Base-by-base conservation (phyloP, 2,113 vertebrate genomes). In the Bufo bufo region DNA sequence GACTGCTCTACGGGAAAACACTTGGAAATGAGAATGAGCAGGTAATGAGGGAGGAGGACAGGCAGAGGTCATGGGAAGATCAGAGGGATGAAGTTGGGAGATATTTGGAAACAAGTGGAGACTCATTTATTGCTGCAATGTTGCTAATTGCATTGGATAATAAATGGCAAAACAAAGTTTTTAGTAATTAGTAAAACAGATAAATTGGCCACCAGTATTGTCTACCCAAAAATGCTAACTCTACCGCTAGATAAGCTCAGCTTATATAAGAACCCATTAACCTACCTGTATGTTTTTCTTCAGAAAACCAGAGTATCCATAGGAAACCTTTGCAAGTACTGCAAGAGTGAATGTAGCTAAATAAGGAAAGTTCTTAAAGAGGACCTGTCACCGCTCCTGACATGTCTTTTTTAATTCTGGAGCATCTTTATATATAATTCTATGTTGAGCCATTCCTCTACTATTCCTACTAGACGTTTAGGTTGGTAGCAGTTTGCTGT, bases 31-130 rank as follows among this genome's bases (percentile, higher is more conserved):
- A 72, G 69, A 45, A 72, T 45, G 72, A 75, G 72, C 72, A 20
- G 72, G 4, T 75, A 75, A 50, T 50, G 72, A 75, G 72, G 45
- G 72, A 75, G 72, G 72, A 75, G 45, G 72, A 75, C 72, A 75
- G 45, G 72, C 1, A 6, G 72, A 75, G 72, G 72, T 75, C 72
- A 75, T 75, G 72, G 72, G 72, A 75, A 75, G 45, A 75, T 20
- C 72, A 75, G 72, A 50, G 47, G 72, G 47, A 75, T 78, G n/a
- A 23, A 78, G 2, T 78, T 78, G 11, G 77, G 19, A 78, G 77
- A 54, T 56, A 78, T 78, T 54, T 78, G 50, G 77, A 54, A 47
- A 56, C 50, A 78, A 54, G 77, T 78, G 77, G 56, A 52, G 47
- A 77, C 47, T 52, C 20, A 11, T 20, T 77, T n/a, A 52, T 13